phyloP scores from a whole-genome alignment of 2,113 vertebrate species.

The Vidua macroura region DNA sequence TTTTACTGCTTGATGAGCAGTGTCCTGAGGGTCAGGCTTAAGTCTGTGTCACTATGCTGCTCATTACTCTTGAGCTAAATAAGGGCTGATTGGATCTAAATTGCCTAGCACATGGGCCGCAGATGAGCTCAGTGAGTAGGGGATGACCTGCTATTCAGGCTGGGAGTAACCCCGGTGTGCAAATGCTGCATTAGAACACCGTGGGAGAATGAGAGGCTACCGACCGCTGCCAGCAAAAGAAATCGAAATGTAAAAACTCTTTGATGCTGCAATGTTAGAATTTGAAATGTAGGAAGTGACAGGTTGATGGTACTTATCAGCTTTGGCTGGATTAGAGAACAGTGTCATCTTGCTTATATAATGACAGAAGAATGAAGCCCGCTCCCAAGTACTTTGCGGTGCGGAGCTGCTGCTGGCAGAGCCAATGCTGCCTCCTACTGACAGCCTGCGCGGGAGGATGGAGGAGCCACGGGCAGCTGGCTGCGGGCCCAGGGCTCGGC shows the following conservation, averaged over 20 bases:
- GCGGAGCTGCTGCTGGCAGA: slow-evolving; percentile 49
- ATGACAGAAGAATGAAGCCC: slow-evolving; percentile 83
- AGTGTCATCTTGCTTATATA: slow-evolving; percentile 85
- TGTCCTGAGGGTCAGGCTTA: slow-evolving; percentile 90
- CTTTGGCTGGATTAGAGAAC: slow-evolving; percentile 87
- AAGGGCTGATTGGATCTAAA: slow-evolving; percentile 91
- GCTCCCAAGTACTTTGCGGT: slow-evolving; percentile 71
- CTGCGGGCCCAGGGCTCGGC: fast-evolving
- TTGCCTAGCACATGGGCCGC: slow-evolving; percentile 86
- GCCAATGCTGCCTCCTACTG: slow-evolving; percentile 78
- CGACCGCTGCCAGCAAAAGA: slow-evolving; percentile 83
- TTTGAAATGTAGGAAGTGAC: slow-evolving; percentile 89
- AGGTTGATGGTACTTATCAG: slow-evolving; percentile 89
- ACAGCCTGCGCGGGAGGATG: not conserved
- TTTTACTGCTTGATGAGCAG: slow-evolving; percentile 90
- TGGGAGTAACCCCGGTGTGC: slow-evolving; percentile 87
- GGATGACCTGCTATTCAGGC: slow-evolving; percentile 88
- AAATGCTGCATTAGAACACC: slow-evolving; percentile 86
- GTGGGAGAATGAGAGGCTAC: slow-evolving; percentile 85
- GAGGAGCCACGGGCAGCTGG: not conserved
- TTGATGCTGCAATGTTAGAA: slow-evolving; percentile 86
- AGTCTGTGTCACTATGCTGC: slow-evolving; percentile 89
- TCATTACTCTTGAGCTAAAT: slow-evolving; percentile 93
- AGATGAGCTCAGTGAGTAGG: slow-evolving; percentile 88
- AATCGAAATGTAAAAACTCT: slow-evolving; percentile 89